These are phyloP conservation scores for Holothuria scabra DNA, from an alignment of 53 echinoderm and acorn worm species.

Conservation along the genomic window DNA sequence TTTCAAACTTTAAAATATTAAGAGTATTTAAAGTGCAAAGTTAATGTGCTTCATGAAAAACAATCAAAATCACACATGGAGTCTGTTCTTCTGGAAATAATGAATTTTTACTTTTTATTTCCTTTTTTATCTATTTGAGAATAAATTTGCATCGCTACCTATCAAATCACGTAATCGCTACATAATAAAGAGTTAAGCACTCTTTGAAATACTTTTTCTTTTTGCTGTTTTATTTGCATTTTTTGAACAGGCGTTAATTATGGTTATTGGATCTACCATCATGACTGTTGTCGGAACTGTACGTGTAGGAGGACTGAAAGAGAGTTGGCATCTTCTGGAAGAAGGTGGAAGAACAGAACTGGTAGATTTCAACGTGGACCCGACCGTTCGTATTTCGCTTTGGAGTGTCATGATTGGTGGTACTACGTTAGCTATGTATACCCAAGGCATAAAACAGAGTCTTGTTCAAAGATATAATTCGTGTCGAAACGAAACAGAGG, in stretches of 20 bases:
- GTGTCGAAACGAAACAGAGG: neutral
- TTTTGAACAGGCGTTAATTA: neutral
- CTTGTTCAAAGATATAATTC: slow-evolving; percentile 9
- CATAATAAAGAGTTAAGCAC: no score
- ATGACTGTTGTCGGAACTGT: slow-evolving; percentile 3
- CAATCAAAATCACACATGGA: no score
- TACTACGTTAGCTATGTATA: neutral
- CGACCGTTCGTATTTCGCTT: neutral
- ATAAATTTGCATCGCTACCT: no score
- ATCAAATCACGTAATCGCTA: no score
- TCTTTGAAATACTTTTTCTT: neutral
- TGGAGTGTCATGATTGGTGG: slow-evolving; percentile 23
- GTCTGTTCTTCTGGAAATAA: no score
- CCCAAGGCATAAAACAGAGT: neutral
- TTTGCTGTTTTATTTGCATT: neutral
- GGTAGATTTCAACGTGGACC: neutral
- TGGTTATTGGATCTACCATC: neutral
- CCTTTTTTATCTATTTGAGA: no score
- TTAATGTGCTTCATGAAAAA: no score
- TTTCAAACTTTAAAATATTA: no score
- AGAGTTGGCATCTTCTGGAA: neutral
- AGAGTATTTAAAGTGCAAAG: no score
- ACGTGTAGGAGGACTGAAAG: neutral
- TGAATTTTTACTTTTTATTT: no score
- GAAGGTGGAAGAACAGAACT: slow-evolving; percentile 7